Evolutionary conservation across 1,140 invertebrate species (phyloP).

Genomic region (Halictus rubicundus): DNA sequence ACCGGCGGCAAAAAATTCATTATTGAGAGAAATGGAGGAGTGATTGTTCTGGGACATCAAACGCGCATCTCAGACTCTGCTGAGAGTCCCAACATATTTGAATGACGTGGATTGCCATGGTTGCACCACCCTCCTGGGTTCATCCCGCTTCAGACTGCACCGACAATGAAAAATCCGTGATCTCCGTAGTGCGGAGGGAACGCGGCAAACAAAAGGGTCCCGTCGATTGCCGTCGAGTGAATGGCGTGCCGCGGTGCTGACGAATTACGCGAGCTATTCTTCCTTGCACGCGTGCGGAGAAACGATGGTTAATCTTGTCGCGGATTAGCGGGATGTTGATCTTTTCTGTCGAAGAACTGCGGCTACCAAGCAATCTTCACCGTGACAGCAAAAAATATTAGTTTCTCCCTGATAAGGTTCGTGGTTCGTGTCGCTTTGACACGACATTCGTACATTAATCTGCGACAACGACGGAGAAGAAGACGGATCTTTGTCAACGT

Average conservation of each 20-base stretch:
- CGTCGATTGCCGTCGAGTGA: constrained; percentile 29
- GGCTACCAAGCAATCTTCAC: neutral
- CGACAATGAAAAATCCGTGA: constrained; percentile 27
- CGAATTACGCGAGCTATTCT: constrained; percentile 52
- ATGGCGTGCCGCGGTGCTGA: constrained; percentile 29
- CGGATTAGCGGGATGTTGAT: constrained; percentile 18
- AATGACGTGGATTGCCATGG: neutral
- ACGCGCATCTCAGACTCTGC: neutral
- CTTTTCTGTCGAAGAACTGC: neutral
- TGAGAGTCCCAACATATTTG: neutral
- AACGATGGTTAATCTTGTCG: constrained; percentile 22
- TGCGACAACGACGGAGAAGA: no score
- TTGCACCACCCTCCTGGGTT: neutral
- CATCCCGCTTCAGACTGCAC: constrained; percentile 4
- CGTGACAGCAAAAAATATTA: neutral
- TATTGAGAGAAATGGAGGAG: neutral
- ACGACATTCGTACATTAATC: no score
- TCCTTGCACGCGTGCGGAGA: neutral
- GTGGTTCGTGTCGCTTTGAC: no score
- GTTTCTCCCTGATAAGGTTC: no score
- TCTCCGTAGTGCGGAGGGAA: neutral
- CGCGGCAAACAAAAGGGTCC: constrained; percentile 59
- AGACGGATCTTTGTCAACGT: no score
- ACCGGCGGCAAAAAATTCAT: neutral
- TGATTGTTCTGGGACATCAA: neutral